These are phyloP conservation scores for Rhinopomastus cyanomelas DNA, from an alignment of 2,113 vertebrate genomes.

Conservation along the genomic window DNA sequence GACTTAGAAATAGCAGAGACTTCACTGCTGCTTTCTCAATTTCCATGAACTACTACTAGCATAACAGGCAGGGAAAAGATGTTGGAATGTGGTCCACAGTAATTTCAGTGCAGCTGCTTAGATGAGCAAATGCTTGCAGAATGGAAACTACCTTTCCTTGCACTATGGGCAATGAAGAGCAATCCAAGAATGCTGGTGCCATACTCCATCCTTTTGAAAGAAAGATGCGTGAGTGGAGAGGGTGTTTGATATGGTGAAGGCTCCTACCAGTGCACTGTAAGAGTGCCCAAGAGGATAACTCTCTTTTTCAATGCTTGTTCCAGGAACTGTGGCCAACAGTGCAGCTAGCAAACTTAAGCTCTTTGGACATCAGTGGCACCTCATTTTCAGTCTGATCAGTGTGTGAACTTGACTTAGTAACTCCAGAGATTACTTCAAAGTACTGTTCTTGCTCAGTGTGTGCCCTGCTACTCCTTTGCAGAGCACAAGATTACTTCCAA, in stretches of 20 bases:
- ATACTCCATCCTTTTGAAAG: background rate
- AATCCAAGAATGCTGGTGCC: background rate
- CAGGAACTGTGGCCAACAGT: background rate
- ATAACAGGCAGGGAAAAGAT: background rate
- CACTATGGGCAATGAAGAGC: background rate
- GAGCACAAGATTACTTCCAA: background rate
- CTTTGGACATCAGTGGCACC: background rate
- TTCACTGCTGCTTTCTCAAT: background rate
- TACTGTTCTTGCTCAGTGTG: accelerated
- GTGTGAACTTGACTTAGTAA: background rate
- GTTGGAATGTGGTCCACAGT: background rate
- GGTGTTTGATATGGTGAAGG: background rate
- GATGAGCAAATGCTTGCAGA: background rate
- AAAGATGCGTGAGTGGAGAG: background rate
- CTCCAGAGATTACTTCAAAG: background rate
- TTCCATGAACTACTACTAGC: background rate
- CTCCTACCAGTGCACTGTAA: background rate
- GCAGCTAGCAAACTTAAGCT: background rate
- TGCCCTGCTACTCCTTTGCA: background rate
- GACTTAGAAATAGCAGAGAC: background rate
- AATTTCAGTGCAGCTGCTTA: background rate
- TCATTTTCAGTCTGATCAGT: background rate
- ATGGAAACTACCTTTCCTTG: background rate
- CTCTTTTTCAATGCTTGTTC: background rate
- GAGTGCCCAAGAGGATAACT: background rate